Evolutionary conservation across 1,140 invertebrate species (phyloP).

Genomic region (Pectinophora gossypiella): DNA sequence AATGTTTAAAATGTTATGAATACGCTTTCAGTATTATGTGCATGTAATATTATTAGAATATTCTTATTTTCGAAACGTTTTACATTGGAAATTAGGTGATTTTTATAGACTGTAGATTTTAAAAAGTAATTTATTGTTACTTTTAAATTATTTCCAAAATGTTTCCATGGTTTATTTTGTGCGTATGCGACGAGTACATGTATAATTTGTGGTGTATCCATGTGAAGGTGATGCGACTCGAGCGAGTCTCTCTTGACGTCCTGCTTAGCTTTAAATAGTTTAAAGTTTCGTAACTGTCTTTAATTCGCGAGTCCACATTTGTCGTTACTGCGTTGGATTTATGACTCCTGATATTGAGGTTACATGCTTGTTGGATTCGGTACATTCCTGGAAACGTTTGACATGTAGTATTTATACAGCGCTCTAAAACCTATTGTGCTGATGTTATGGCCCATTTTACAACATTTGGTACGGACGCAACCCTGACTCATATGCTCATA

Average conservation of each 20-base stretch:
- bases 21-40: slow-evolving; percentile 70
- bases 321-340: too few relatives aligned
- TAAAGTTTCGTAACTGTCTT: slow-evolving; percentile 21
- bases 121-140: slow-evolving; percentile 70
- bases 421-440: too few relatives aligned
- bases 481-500: too few relatives aligned
- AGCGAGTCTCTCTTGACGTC: slow-evolving; percentile 41
- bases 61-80: slow-evolving; percentile 58
- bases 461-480: too few relatives aligned
- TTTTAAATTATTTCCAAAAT: slow-evolving; percentile 68
- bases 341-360: too few relatives aligned
- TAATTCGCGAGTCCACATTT: not conserved
- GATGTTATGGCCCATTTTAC: too few relatives aligned
- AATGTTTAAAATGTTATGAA: slow-evolving; percentile 35
- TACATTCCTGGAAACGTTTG: too few relatives aligned
- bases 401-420: too few relatives aligned
- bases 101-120: slow-evolving; percentile 64
- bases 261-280: slow-evolving; percentile 70
- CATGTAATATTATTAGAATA: slow-evolving; percentile 65
- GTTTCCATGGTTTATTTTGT: slow-evolving; percentile 55
- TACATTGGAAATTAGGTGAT: slow-evolving; percentile 62
- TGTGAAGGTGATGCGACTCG: slow-evolving; percentile 28
- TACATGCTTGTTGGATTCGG: too few relatives aligned
- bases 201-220: slow-evolving; percentile 30
- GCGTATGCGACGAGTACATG: slow-evolving; percentile 21